A percentile compares a stretch with the other conserved stretches of the same genome.
phyloP scores from a whole-genome alignment of 2,113 vertebrate species.

The Butastur rufipennis region DNA sequence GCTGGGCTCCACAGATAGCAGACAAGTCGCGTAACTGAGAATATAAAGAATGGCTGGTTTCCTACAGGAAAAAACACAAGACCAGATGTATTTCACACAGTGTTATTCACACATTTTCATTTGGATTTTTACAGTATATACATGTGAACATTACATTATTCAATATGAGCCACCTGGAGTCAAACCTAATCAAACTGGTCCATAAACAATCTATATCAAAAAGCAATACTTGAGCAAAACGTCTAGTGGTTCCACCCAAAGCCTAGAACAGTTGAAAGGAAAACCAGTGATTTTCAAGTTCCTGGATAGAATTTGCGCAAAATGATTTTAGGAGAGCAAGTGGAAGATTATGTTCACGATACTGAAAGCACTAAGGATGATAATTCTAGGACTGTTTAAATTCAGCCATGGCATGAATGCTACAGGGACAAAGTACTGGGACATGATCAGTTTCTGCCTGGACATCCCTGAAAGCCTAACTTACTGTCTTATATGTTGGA shows the following conservation, averaged over 20 bases:
- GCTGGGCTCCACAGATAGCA: background rate
- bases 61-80: constrained; percentile 80
- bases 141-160: constrained; percentile 80
- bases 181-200: constrained; percentile 74
- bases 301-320: constrained; percentile 17
- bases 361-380: background rate
- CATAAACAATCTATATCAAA: constrained; percentile 69
- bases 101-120: constrained; percentile 82
- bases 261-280: constrained; percentile 24
- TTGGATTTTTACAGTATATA: constrained; percentile 82
- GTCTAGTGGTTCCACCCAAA: constrained; percentile 66
- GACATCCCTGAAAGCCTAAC: background rate
- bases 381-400: constrained; percentile 10
- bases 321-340: constrained; percentile 1
- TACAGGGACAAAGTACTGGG: background rate
- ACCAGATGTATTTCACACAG: constrained; percentile 79
- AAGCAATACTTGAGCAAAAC: constrained; percentile 60
- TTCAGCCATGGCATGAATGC: constrained; percentile 9
- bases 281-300: constrained; percentile 25
- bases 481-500: background rate
- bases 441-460: background rate
- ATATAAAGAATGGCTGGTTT: background rate
- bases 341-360: background rate
- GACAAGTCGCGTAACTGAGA: background rate
- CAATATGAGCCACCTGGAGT: constrained; percentile 72